Conservation (phyloP, 2,888 invertebrate genomes). For the Diarsia dahlii region DNA sequence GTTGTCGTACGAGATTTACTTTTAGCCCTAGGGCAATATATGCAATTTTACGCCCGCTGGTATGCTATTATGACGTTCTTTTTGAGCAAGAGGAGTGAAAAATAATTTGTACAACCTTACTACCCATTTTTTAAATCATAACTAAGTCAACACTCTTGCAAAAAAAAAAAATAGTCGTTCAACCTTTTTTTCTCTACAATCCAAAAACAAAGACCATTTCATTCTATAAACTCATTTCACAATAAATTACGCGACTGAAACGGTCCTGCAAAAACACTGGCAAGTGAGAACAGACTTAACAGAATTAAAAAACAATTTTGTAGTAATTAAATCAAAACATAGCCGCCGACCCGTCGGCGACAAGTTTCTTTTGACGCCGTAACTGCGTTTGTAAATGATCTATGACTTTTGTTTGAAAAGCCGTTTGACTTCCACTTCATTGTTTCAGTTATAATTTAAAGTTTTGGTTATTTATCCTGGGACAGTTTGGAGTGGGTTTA, state of each 20-base stretch:
- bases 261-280: conserved; percentile 48
- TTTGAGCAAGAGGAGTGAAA: no score
- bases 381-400: conserved; percentile 50
- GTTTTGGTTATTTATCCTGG: conserved; percentile 16
- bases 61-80: no score
- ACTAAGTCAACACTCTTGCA: no score
- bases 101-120: no score
- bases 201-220: conserved; percentile 36
- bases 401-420: conserved; percentile 47
- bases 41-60: no score
- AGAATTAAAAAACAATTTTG: conserved; percentile 74
- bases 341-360: conserved; percentile 19
- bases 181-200: not conserved
- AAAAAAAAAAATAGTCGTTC: no score
- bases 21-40: no score
- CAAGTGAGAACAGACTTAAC: conserved; percentile 63
- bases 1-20: no score
- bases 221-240: conserved; percentile 60
- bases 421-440: conserved; percentile 7
- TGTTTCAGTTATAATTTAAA: conserved; percentile 32
- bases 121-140: no score
- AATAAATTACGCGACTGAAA: conserved; percentile 53
- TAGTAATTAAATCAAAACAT: conserved; percentile 74
- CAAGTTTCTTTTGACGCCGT: conserved; percentile 47
- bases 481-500: not conserved